Evolutionary conservation across 2,888 invertebrate species (phyloP), one percentile per base, ranked within the genome.

Genomic region (Chrysina gloriosa): DNA sequence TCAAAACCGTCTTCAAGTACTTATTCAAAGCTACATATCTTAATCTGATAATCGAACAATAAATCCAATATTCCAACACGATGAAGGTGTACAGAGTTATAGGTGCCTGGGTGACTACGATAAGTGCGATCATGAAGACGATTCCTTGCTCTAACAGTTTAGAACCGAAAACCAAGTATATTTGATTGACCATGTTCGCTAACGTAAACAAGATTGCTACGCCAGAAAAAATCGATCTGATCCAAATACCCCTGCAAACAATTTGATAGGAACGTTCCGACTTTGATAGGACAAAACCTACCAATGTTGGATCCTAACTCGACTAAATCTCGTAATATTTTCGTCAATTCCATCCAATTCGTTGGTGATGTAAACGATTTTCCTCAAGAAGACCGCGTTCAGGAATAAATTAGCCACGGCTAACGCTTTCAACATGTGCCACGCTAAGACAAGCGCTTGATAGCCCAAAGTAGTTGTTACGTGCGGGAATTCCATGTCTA

Each of bases 291-390:
- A 9, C n/a, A 27, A 61, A 27, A 64, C 68, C 70, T 69, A 77
- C 77, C 71, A 74, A 42, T 77, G 75, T 1, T 72, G 70, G 52
- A 77, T 67, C 73, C 74, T 75, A 9, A 77, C 70, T n/a, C n/a
- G n/a, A 2, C 72, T 71, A 19, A 77, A 45, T 39, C 52, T 69
- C 47, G 72, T 68, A 64, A 77, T 72, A 5, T 68, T 63, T 9
- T 68, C 67, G 68, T 77, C 77, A 21, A 76, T 72, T 25, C 74
- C 73, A 16, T 74, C 68, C 31, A 77, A 66, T 29, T 69, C 72
- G 50, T 72, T 69, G 63, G 75, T 75, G 2, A 72, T 72, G 29
- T 71, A 58, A 11, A 76, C 67, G 1, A 77, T 67, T 65, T 75
- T 76, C 25, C 69, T 64, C 2, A 73, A 74, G 58, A 73, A 75